Percentiles rank a stretch among this genome's conserved stretches.
phyloP scores from a whole-genome alignment of 2,797 vertebrate species.

The Holocentrus rufus region DNA sequence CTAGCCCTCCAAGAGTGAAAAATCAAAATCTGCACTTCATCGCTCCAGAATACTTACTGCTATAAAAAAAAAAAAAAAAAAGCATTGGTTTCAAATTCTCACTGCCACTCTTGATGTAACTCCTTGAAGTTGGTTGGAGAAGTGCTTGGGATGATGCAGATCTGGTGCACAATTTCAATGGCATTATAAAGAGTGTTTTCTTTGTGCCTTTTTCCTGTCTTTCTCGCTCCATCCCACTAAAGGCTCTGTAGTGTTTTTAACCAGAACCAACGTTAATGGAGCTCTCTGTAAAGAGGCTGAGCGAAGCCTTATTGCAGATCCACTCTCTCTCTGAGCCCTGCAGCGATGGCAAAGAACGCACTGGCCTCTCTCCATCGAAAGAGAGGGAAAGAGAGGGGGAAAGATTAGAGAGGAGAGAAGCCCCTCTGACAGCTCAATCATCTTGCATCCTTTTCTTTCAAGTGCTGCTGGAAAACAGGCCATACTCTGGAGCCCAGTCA shows the following conservation, averaged over 20 bases:
- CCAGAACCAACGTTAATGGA: conserved; percentile 6
- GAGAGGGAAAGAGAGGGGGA: background rate
- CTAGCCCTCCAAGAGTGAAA: background rate
- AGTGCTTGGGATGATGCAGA: no score
- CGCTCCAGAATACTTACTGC: background rate
- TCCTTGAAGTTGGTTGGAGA: no score
- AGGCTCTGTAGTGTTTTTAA: background rate
- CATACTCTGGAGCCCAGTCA: conserved; percentile 14
- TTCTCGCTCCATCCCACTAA: conserved; percentile 1
- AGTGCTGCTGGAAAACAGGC: conserved; percentile 27
- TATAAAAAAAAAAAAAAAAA: no score
- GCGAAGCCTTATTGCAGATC: conserved; percentile 12
- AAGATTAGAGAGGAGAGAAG: background rate
- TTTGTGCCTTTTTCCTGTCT: background rate
- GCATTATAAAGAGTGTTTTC: background rate
- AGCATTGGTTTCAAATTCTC: background rate
- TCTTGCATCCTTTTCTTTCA: conserved; percentile 3
- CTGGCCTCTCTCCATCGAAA: background rate
- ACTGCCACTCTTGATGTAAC: no score
- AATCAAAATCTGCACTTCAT: no score
- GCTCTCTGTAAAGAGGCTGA: conserved; percentile 14
- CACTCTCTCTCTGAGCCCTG: background rate
- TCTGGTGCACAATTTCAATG: no score
- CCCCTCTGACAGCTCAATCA: no score
- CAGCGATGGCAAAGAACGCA: conserved; percentile 3